Conservation (phyloP, 1,140 invertebrate species). For the Paralvinella palmiformis region DNA sequence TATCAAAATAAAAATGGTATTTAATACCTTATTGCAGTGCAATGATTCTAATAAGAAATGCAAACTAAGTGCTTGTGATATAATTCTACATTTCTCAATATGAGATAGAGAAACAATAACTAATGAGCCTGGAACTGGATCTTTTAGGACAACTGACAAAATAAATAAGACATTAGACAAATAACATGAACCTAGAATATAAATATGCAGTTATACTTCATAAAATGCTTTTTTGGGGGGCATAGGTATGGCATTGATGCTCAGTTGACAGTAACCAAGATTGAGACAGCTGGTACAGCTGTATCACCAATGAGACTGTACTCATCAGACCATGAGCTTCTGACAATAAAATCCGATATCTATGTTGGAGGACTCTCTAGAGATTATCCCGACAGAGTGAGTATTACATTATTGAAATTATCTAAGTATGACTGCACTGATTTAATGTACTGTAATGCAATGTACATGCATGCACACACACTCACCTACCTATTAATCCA, state of each 20-base stretch:
- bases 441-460: not conserved
- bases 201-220: not conserved
- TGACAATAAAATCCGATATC: constrained; percentile 10
- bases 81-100: not conserved
- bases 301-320: not conserved
- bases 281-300: constrained; percentile 12
- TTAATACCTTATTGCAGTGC: too few species aligned
- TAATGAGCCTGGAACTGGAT: too few species aligned
- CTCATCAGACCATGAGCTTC: not conserved
- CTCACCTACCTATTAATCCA: too few species aligned
- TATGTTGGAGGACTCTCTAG: constrained; percentile 14
- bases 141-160: not conserved
- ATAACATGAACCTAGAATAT: not conserved
- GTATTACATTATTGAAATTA: not conserved
- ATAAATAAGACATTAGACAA: not conserved
- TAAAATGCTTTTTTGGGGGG: not conserved
- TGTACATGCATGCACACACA: too few species aligned
- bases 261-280: constrained; percentile 16
- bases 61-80: not conserved
- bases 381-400: not conserved
- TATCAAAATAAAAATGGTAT: too few species aligned
- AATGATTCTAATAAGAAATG: too few species aligned
- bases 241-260: constrained; percentile 12
- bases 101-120: not conserved
- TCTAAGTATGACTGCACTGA: not conserved